Evolutionary conservation across 2,888 invertebrate species (phyloP).

Genomic region (Octonoba sinensis): DNA sequence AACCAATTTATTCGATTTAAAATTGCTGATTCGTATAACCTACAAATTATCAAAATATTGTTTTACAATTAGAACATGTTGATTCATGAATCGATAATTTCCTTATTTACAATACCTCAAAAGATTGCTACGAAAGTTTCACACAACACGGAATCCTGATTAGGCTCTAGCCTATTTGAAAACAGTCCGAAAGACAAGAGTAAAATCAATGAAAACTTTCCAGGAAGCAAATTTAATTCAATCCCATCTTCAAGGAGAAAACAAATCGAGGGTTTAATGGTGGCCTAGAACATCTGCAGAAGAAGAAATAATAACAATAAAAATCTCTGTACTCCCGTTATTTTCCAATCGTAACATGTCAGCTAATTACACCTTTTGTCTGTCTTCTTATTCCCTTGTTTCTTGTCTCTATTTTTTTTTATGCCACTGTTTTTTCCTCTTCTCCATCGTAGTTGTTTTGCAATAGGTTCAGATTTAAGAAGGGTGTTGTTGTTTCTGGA

Average conservation of each 20-base stretch:
- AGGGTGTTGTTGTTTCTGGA: constrained; percentile 13
- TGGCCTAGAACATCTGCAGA: constrained; percentile 39
- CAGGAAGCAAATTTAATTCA: constrained; percentile 35
- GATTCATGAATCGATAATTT: too few species aligned
- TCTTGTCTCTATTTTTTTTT: constrained; percentile 37
- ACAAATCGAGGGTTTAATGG: constrained; percentile 55
- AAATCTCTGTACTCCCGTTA: constrained; percentile 36
- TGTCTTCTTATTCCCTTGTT: constrained; percentile 55
- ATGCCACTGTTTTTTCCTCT: constrained; percentile 8
- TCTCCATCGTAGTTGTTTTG: constrained; percentile 13
- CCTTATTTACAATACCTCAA: too few species aligned
- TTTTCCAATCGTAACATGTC: constrained; percentile 63
- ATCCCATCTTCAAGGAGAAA: constrained; percentile 24
- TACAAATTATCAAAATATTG: too few species aligned
- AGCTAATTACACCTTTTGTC: constrained; percentile 59
- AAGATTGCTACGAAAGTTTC: too few species aligned
- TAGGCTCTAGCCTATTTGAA: too few species aligned
- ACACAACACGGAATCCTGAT: too few species aligned
- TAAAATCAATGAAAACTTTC: too few species aligned
- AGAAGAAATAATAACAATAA: constrained; percentile 33
- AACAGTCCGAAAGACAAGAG: too few species aligned
- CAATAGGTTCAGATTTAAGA: constrained; percentile 39
- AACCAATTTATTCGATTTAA: too few species aligned
- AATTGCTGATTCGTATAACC: too few species aligned
- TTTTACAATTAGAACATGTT: too few species aligned